Base-by-base conservation (phyloP, 2,113 vertebrate genomes). In the Columba livia region DNA sequence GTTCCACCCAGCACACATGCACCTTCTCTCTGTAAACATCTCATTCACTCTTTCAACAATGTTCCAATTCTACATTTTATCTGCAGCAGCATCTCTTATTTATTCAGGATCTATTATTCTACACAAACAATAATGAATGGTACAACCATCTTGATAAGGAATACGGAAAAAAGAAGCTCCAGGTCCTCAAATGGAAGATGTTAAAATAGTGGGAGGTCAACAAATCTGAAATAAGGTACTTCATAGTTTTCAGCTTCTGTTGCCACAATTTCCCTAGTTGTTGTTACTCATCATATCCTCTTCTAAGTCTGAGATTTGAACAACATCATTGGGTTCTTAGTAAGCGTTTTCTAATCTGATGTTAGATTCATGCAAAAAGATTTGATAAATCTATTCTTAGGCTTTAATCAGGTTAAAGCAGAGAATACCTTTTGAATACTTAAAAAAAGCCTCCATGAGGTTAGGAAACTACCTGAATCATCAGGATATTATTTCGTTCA, bases 391-490 rank as follows among this genome's bases (percentile, higher is more conserved):
- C 15, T 29, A 9, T 56, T 79, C 10, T 57, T 72, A 44, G 12
- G 3, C 13, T 66, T 62, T 64, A 60, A 32, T 12, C 5, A 71
- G 13, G 21, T 70, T 90, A 66, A 77, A 72, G 5, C 17, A 47
- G 10, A 40, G 24, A 78, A 62, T 10, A 61, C 5, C 10, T 56
- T 80, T 36, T 15, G 31, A 53, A 70, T 15, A 6, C 7, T 58
- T 54, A 29, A 62, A 62, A 69, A 31, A 31, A 2, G 32, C 24
- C 23, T 0, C 4, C 4, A 26, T 21, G 6, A 40, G 12, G 4
- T 61, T 48, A 79, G 6, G 20, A n/a, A 48, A 53, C 6, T 34
- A 34, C 10, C 11, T 70, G 16, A 83, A 89, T 53, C 2, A 38
- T 11, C 5, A 29, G 44, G 2, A 36, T 77, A 38, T 38, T 32